A percentile compares a stretch with the other conserved stretches of the same genome.
phyloP scores from a whole-genome alignment of 1,140 invertebrate genomes.

The Anastrepha obliqua region DNA sequence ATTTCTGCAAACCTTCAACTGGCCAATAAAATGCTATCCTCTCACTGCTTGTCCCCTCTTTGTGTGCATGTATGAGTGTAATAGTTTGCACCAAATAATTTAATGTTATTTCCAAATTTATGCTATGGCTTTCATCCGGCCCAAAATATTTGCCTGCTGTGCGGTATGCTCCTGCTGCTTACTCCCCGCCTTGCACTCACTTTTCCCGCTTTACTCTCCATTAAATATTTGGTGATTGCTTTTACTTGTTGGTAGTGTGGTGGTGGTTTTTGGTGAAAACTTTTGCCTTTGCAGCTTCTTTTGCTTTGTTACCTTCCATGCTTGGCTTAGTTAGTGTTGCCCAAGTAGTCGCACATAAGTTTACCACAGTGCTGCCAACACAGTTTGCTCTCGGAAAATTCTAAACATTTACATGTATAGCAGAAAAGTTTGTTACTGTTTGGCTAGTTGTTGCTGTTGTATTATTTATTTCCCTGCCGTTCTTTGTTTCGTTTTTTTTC shows the following conservation, averaged over 20 bases:
- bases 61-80: background rate
- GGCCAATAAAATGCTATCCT: background rate
- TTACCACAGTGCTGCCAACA: background rate
- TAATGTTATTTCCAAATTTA: conserved; percentile 39
- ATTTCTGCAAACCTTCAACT: background rate
- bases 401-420: conserved; percentile 24
- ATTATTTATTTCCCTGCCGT: background rate
- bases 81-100: background rate
- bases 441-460: background rate
- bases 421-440: background rate
- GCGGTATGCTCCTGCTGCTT: background rate
- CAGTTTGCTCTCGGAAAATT: background rate
- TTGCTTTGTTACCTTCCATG: conserved; percentile 12
- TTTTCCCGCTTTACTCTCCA: background rate
- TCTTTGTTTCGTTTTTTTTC: background rate
- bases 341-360: background rate
- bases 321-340: background rate
- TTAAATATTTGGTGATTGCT: conserved; percentile 26
- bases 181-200: background rate
- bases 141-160: conserved; percentile 7
- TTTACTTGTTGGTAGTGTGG: background rate
- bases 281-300: background rate
- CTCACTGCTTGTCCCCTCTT: background rate
- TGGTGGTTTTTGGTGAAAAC: conserved; percentile 26
- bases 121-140: conserved; percentile 13